Conservation (phyloP, 2,888 invertebrate species). For the Eugnorisma glareosa region DNA sequence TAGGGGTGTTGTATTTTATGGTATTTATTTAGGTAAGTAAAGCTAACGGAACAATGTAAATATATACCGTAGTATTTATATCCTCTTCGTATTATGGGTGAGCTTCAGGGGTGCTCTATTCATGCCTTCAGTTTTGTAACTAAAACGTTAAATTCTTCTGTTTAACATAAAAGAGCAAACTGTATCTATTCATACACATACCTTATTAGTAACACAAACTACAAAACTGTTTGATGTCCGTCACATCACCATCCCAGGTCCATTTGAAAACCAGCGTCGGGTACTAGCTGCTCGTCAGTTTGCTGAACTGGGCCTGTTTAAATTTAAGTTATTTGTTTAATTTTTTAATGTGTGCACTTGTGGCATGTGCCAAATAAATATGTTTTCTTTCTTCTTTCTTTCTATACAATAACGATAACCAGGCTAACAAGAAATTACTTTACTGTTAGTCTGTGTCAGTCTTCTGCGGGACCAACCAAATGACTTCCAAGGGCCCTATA, state of each 20-base stretch:
- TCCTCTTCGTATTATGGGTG: constrained; percentile 8
- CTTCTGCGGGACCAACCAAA: neutral
- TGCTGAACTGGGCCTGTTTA: too few species aligned
- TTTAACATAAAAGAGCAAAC: neutral
- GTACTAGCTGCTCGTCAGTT: too few species aligned
- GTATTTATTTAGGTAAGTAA: constrained; percentile 49
- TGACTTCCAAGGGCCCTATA: too few species aligned
- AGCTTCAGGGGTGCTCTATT: neutral
- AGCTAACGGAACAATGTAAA: constrained; percentile 16
- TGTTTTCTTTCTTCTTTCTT: too few species aligned
- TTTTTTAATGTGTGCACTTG: too few species aligned
- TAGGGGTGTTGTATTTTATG: constrained; percentile 58
- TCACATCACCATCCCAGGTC: too few species aligned
- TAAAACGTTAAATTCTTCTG: accelerated
- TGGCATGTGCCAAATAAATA: too few species aligned
- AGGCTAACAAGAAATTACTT: neutral
- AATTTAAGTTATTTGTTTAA: too few species aligned
- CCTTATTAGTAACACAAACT: too few species aligned
- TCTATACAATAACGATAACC: neutral
- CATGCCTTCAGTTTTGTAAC: neutral
- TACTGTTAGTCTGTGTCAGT: neutral
- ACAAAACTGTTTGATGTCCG: too few species aligned
- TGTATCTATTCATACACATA: too few species aligned
- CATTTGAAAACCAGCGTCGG: too few species aligned
- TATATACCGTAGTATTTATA: constrained; percentile 2